Evolutionary conservation across 1,140 invertebrate species (phyloP).

Genomic region (Pemphigus obesinymphae): DNA sequence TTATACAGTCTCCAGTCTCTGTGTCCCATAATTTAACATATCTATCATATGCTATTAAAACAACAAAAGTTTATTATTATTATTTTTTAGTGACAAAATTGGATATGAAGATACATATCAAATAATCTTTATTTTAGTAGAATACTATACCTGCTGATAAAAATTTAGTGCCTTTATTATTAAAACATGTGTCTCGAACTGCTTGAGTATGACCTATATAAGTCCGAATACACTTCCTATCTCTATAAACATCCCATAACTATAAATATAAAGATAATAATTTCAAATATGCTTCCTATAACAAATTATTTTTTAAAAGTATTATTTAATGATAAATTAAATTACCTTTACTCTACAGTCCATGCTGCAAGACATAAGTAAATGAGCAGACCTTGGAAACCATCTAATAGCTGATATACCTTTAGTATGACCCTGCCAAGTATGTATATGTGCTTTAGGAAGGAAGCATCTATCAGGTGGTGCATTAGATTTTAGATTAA

Average conservation of each 20-base stretch:
- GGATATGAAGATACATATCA: background rate
- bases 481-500: conserved; percentile 86
- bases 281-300: background rate
- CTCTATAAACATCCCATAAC: conserved; percentile 98
- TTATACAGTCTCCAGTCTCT: conserved; percentile 88
- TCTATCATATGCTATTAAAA: conserved; percentile 67
- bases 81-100: background rate
- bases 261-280: conserved; percentile 52
- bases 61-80: background rate
- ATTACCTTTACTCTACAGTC: conserved; percentile 88
- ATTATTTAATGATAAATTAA: conserved; percentile 44
- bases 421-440: conserved; percentile 95
- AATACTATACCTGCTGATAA: conserved; percentile 70
- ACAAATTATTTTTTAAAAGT: background rate
- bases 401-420: conserved; percentile 93
- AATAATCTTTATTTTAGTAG: background rate
- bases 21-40: conserved; percentile 99
- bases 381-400: conserved; percentile 92
- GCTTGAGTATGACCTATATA: conserved; percentile 96
- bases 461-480: conserved; percentile 95
- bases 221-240: conserved; percentile 87
- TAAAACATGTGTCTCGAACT: conserved; percentile 93
- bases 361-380: conserved; percentile 93
- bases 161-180: conserved; percentile 89
- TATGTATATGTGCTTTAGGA: conserved; percentile 93